phyloP scores from a whole-genome alignment of 2,797 vertebrate species.

The Melanotaenia maccullochi region DNA sequence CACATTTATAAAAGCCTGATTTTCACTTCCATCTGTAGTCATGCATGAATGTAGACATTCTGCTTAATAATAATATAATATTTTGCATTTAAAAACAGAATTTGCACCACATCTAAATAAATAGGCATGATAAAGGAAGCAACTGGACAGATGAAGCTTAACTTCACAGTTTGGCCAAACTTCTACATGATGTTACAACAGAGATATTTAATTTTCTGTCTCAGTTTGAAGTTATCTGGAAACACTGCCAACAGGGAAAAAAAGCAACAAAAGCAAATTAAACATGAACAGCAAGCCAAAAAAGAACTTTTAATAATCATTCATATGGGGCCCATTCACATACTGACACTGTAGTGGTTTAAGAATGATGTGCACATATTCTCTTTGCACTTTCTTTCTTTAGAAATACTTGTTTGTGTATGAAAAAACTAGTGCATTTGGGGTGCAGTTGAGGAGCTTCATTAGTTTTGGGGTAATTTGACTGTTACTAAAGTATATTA shows the following conservation, averaged over 20 bases:
- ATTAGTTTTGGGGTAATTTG: background rate
- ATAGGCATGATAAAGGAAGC: background rate
- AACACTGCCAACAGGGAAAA: background rate
- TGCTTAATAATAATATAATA: background rate
- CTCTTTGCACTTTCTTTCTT: too few relatives aligned
- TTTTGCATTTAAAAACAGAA: background rate
- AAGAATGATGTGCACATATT: too few relatives aligned
- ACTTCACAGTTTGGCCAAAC: too few relatives aligned
- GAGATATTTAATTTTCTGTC: too few relatives aligned
- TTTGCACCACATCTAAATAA: too few relatives aligned
- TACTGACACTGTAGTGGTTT: too few relatives aligned
- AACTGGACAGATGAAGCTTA: background rate
- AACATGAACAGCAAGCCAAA: background rate
- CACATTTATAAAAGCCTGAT: background rate
- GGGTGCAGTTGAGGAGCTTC: background rate
- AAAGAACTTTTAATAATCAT: background rate
- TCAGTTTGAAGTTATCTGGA: background rate
- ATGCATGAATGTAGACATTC: conserved; percentile 1
- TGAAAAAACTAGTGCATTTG: too few relatives aligned
- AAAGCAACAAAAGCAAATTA: background rate
- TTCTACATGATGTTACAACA: too few relatives aligned
- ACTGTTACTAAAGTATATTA: background rate
- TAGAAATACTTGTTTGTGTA: too few relatives aligned
- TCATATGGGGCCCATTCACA: background rate
- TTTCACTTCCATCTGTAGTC: background rate